A percentile compares a stretch with the other conserved stretches of the same genome.
phyloP scores from a whole-genome alignment of 2,888 invertebrate genomes.

The Catocala fraxini region DNA sequence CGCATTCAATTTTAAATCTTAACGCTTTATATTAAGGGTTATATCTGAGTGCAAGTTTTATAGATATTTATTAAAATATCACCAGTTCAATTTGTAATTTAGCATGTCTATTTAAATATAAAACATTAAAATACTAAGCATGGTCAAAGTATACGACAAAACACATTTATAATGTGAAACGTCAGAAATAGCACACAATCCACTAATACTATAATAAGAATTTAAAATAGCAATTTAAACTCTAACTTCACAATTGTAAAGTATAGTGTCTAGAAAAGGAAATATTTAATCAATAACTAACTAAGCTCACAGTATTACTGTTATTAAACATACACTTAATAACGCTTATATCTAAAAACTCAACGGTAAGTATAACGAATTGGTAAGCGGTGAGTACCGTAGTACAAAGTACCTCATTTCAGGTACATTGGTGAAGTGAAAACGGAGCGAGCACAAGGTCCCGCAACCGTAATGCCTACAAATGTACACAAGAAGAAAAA shows the following conservation, averaged over 20 bases:
- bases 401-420: slow-evolving; percentile 50
- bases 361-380: slow-evolving; percentile 35
- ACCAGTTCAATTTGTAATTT: slow-evolving; percentile 13
- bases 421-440: slow-evolving; percentile 92
- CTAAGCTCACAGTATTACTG: too few relatives aligned
- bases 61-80: slow-evolving; percentile 19
- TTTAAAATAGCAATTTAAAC: too few relatives aligned
- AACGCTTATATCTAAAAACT: background rate
- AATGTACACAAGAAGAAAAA: slow-evolving; percentile 91
- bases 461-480: slow-evolving; percentile 81
- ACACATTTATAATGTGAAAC: slow-evolving; percentile 45
- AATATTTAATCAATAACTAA: background rate
- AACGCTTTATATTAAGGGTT: slow-evolving; percentile 29
- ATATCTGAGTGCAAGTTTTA: slow-evolving; percentile 29
- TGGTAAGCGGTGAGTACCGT: background rate
- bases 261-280: background rate
- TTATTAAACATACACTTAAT: background rate
- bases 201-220: background rate
- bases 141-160: slow-evolving; percentile 37
- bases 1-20: slow-evolving; percentile 28
- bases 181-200: slow-evolving; percentile 7
- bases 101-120: slow-evolving; percentile 46
- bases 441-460: slow-evolving; percentile 88
- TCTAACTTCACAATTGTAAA: background rate
- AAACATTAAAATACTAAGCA: slow-evolving; percentile 40